Evolutionary conservation across 1,140 invertebrate species (phyloP).

Genomic region (Liolophura sinensis): DNA sequence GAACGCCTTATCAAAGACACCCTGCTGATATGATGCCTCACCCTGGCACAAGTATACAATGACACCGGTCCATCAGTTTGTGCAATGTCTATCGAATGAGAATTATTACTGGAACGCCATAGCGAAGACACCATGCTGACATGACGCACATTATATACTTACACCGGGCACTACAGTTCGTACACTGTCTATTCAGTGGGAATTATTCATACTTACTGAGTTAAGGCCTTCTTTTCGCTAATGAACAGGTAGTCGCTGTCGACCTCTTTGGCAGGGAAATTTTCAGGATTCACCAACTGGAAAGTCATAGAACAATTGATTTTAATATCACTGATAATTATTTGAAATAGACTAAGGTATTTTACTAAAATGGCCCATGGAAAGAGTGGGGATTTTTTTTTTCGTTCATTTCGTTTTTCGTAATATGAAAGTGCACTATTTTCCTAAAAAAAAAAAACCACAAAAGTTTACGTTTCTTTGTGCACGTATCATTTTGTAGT

Average conservation of each 20-base stretch:
- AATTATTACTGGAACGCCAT: not conserved
- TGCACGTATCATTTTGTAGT: not conserved
- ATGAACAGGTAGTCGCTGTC: conserved; percentile 45
- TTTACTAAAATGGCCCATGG: not conserved
- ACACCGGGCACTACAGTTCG: too few relatives aligned
- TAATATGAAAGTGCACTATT: not conserved
- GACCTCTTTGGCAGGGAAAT: conserved; percentile 38
- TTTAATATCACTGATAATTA: too few relatives aligned
- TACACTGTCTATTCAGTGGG: not conserved
- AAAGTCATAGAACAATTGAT: conserved; percentile 17
- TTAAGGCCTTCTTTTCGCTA: conserved; percentile 38
- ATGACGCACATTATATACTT: too few relatives aligned
- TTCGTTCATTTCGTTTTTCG: not conserved
- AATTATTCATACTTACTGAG: conserved; percentile 46
- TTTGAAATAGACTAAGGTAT: not conserved
- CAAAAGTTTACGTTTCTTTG: not conserved
- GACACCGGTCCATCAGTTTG: not conserved
- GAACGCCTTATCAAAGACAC: not conserved
- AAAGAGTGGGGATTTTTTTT: not conserved
- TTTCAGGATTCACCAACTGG: conserved; percentile 44
- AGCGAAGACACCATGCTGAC: not conserved
- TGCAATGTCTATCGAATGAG: not conserved
- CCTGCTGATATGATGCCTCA: too few relatives aligned
- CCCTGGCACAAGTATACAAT: not conserved
- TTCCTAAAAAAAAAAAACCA: not conserved